Base-by-base conservation (phyloP, 2,888 invertebrate species). In the Macrosoma leucophasiata region DNA sequence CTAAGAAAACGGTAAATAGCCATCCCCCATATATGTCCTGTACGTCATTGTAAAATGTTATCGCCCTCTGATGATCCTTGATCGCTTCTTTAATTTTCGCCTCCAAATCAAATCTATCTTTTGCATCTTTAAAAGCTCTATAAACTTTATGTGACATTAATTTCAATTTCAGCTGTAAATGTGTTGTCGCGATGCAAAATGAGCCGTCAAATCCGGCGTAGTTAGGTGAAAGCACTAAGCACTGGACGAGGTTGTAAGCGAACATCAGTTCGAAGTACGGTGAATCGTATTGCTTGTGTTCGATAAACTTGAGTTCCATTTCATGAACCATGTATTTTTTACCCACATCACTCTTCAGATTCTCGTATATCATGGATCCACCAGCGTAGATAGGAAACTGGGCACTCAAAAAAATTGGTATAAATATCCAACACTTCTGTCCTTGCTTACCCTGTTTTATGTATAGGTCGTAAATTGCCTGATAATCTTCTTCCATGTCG, bases 161-260 rank as follows among this genome's bases (percentile, higher is more conserved):
- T 46, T 75, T 73, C 8, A 78, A 36, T 41, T 77, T 78, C 1
- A 77, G 46, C 4, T 66, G 52, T 14, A 75, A 47, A 41, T 77
- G 73, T 1, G 64, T 69, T 0, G 64, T 69, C 1, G 68, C 66
- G 28, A 77, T 74, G 33, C 76, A 74, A 34, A 74, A 76, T 0
- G 71, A 72, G 1, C 74, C 73, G 19, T 76, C 78, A 7, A 76
- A 64, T 1, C 76, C 75, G 3, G 56, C 46, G 35, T 63, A 77
- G 19, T 64, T 63, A 2, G 67, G 65, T 2, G 60, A 48, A 0
- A 77, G 48, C 3, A 62, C 45, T 1, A 67, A 17, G 15, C 64
- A 63, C 28, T 66, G 64, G 0, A 55, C 6, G 13, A 65, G 53
- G 29, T 62, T 71, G 42, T 69, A 74, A 0, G 58, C 63, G 35